These are phyloP conservation scores for Pipistrellus pygmaeus DNA, from an alignment of 2,797 vertebrate genomes.

Conservation along the genomic window DNA sequence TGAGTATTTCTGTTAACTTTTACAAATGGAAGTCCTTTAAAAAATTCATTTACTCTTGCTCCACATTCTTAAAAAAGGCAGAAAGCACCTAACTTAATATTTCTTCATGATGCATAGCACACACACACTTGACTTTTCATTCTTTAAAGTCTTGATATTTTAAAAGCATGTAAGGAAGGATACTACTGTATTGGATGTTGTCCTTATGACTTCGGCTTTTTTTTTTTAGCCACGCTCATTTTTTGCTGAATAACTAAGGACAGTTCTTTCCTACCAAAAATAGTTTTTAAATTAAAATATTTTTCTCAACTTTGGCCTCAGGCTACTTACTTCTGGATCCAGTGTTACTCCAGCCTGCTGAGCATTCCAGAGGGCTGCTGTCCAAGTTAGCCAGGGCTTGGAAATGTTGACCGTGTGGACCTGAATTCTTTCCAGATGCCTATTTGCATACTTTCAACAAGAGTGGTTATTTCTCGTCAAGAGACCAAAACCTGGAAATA, in stretches of 20 bases:
- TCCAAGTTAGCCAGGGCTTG: constrained; percentile 24
- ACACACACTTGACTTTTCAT: neutral
- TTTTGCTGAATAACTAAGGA: constrained; percentile 35
- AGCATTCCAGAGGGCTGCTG: constrained; percentile 4
- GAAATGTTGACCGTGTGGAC: constrained; percentile 35
- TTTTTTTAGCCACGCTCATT: neutral
- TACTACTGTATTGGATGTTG: neutral
- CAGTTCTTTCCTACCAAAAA: neutral
- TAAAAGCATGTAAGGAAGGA: neutral
- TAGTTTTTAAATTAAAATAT: constrained; percentile 14
- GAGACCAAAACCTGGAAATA: constrained; percentile 34
- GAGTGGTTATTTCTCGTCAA: constrained; percentile 54
- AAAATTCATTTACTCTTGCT: constrained; percentile 5
- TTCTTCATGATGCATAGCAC: neutral
- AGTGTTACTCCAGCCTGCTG: constrained; percentile 10
- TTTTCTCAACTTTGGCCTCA: neutral
- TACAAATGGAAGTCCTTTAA: constrained; percentile 30
- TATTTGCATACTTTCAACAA: constrained; percentile 34
- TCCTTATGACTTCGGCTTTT: constrained; percentile 48
- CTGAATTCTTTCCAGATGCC: constrained; percentile 62
- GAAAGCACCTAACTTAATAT: constrained; percentile 1
- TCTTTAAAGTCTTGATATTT: constrained; percentile 51
- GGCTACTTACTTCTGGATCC: constrained; percentile 14
- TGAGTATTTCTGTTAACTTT: constrained; percentile 27
- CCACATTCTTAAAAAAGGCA: neutral